phyloP scores from a whole-genome alignment of 2,113 vertebrate species.

The Pomatorhinus ruficollis region DNA sequence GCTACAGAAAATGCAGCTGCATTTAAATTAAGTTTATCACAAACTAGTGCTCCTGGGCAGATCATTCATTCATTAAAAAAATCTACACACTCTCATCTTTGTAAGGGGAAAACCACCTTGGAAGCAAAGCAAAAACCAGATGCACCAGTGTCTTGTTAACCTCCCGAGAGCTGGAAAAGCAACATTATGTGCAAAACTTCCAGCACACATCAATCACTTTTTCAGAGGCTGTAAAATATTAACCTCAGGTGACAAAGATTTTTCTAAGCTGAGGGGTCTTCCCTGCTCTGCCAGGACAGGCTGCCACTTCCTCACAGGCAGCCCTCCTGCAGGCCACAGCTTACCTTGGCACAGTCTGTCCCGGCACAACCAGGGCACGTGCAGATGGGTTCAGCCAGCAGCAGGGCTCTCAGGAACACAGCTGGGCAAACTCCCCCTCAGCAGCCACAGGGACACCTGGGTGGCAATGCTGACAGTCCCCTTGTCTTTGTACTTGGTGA shows the following conservation, averaged over 20 bases:
- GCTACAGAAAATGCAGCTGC: neutral
- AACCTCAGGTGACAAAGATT: neutral
- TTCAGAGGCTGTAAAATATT: neutral
- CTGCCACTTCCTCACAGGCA: neutral
- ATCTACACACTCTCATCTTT: neutral
- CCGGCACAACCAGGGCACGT: fast-evolving
- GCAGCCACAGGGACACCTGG: neutral
- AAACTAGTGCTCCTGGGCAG: neutral
- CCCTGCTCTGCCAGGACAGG: neutral
- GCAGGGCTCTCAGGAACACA: neutral
- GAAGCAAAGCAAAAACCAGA: neutral
- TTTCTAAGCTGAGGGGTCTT: neutral
- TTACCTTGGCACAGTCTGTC: neutral
- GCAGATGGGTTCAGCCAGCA: neutral
- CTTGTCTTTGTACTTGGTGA: neutral
- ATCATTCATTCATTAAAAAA: neutral
- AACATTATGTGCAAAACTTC: neutral
- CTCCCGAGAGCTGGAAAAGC: neutral
- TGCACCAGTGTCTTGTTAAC: neutral
- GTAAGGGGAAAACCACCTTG: neutral
- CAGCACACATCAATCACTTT: neutral
- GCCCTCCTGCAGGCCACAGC: neutral
- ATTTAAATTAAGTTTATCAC: neutral
- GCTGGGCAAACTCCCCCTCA: neutral
- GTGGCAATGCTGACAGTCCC: neutral